phyloP scores from a whole-genome alignment of 2,113 vertebrate genomes.

The Sorex fumeus region DNA sequence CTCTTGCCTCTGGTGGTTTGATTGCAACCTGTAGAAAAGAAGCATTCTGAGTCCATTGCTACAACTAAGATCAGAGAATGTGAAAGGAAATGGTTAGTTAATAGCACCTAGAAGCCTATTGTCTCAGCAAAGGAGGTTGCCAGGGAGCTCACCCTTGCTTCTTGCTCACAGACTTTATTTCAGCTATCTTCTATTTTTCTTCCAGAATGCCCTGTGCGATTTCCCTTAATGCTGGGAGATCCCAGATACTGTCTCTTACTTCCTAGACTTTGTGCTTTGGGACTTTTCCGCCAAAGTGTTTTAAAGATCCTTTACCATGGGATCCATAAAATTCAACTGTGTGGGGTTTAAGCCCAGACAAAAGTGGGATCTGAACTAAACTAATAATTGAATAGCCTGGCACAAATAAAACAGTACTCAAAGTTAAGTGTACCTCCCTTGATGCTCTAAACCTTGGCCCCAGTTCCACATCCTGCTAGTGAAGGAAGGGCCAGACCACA shows the following conservation, averaged over 20 bases:
- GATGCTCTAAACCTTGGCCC: constrained; percentile 10
- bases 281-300: not conserved
- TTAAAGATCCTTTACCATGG: constrained; percentile 33
- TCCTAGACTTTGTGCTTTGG: constrained; percentile 35
- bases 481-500: constrained; percentile 12
- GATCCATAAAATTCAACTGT: not conserved
- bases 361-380: constrained; percentile 29
- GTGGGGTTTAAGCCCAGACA: not conserved
- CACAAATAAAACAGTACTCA: constrained; percentile 62
- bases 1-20: not conserved
- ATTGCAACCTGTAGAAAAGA: constrained; percentile 46
- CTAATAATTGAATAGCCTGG: not conserved
- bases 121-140: not conserved
- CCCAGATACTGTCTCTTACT: not conserved
- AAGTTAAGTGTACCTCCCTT: not conserved
- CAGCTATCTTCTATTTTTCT: constrained; percentile 13
- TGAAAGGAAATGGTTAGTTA: not conserved
- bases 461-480: constrained; percentile 10
- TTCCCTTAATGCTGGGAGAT: not conserved
- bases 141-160: not conserved
- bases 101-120: not conserved
- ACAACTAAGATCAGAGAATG: not conserved
- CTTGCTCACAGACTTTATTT: not conserved
- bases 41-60: not conserved
- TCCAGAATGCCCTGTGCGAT: not conserved